Evolutionary conservation across 1,140 invertebrate species (phyloP), one percentile per base, ranked within the genome.

Genomic region (Drosophila oshimai): DNA sequence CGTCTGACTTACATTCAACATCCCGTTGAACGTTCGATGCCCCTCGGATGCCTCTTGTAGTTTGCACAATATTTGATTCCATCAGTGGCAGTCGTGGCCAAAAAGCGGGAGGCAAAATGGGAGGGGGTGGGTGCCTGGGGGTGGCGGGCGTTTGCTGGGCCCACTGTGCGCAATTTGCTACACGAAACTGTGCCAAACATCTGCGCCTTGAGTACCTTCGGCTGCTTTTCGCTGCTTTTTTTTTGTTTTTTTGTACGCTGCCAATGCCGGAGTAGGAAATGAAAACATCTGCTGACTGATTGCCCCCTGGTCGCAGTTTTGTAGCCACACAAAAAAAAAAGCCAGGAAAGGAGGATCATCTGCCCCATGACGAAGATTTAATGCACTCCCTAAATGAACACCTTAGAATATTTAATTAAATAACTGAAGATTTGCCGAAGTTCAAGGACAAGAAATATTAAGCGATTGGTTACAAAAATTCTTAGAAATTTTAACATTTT

Each of bases 1-100:
- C 33, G 58, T 36, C 74, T 64, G 39, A 68, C 65, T 75, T 76
- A 76, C 64, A 69, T 60, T 75, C 55, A 68, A 26, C 45, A 58
- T 74, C 57, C 71, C 67, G 80, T 84, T 86, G 80, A 77, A 84
- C 81, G 67, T n/a, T 87, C 74, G 75, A 86, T 75, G 65, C 68
- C 58, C 54, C 83, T 77, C 73, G 50, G 75, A 54, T 70, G 67
- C 26, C 62, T 54, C 67, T 76, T 74, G 83, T 71, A 87, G 81
- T 87, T 87, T 87, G 83, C 81, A 87, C 81, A 87, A 87, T 87
- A 87, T 87, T 87, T 81, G 81, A 87, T 87, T 87, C 81, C 81
- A 87, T 87, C 81, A 88, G 71, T 55, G 46, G 44, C 34, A 57
- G 45, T 50, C 46, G 33, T 31, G 17, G 31, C 24, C 29, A 5